Evolutionary conservation across 1,140 invertebrate genomes (phyloP), one percentile per base, ranked within the genome.

Genomic region (Goniozus legneri): DNA sequence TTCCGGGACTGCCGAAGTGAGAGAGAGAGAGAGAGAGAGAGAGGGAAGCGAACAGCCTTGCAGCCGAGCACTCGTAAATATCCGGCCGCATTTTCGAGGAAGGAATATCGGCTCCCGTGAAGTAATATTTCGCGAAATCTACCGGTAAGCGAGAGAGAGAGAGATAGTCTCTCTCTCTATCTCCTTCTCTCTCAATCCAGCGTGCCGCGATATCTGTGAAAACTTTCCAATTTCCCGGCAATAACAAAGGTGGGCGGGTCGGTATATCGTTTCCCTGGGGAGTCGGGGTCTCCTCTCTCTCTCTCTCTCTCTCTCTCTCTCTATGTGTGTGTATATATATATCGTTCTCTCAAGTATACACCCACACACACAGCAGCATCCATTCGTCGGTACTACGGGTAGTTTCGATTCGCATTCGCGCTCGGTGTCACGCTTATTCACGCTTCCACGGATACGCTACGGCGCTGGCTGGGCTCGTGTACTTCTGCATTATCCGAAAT

Each of bases 211-310:
- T 27, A 4, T 27, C 24, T 51, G 47, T 40, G 56, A 64, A 62
- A 66, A 66, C 57, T 64, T 66, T 66, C 51, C 64, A 62, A 64
- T 64, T 66, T 64, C 54, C 58, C 56, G 52, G 50, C 50, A 63
- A 66, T 66, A 66, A 64, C 56, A 64, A 64, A 64, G 52, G 48
- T 54, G 52, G 47, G 39, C 45, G 21, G 47, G 8, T 51, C 48
- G 47, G 45, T 49, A 50, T 56, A 51, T 57, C 44, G 47, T 46
- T 54, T 54, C 47, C 50, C 51, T 33, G 22, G 36, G 32, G 47
- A 50, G 19, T 14, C 13, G 15, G 8, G 22, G 36, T 38, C 21
- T 50, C 18, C 19, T 35, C 8, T 16, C 13, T 15, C 36, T 19
- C 36, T 35, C 32, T 44, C 16, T 35, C 31, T 47, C 22, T 65